Evolutionary conservation across 2,113 vertebrate species (phyloP), one percentile per base, ranked within the genome.

Genomic region (Oryzias curvinotus): DNA sequence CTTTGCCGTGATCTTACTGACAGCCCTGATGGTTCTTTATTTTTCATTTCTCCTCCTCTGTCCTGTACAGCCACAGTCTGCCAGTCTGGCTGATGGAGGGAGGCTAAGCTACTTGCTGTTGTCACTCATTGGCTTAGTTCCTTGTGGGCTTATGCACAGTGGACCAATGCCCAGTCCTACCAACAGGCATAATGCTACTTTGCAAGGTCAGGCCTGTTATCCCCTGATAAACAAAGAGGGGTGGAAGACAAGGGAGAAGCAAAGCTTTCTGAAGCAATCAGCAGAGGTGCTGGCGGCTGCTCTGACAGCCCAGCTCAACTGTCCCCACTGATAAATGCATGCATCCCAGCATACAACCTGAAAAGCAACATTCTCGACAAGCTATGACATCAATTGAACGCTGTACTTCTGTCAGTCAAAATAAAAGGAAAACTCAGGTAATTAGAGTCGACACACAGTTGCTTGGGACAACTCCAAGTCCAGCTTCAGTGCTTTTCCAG

Each of bases 151-250:
- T 66, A 41, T 48, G 62, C 55, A 77, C 70, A 46, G 62, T 64
- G 83, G 76, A 77, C 77, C 58, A 23, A 17, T 65, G 77, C 75
- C 80, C 61, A 30, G 56, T 76, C 67, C 67, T 54, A 56, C 67
- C 69, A 69, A 52, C 68, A 63, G 67, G 49, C 74, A 49, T 28
- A 65, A 45, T 51, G 71, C 49, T 80, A 60, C 68, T 79, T 68
- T 73, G 71, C 87, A 87, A 90, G 89, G 90, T 88, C 85, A 84
- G 4, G 83, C 70, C 87, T 89, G 86, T 77, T 87, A 70, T 82
- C 78, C 82, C 73, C 69, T 44, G 84, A 91, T 89, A 90, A 90
- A 89, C 84, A 88, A 65, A 87, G 73, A 73, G 41, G 44, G 50
- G 61, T 18, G 17, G 48, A 78, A 73, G 73, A 78, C 57, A 30